Evolutionary conservation across 1,140 invertebrate genomes (phyloP), one percentile per base, ranked within the genome.

Genomic region (Bradysia coprophila): DNA sequence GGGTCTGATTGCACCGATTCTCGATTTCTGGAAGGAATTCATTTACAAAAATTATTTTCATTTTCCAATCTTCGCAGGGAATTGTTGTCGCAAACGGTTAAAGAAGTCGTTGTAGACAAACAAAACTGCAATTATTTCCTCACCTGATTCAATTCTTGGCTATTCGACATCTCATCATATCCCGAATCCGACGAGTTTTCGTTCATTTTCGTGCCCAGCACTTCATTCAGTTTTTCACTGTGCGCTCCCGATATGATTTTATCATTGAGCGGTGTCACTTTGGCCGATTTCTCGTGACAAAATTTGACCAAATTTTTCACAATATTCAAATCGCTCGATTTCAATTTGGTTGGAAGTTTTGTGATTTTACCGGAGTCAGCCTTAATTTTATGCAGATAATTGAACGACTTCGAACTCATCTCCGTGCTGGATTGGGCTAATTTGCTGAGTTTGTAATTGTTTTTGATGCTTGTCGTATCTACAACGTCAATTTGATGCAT

Each of bases 121-220:
- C n/a, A n/a, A n/a, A n/a, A n/a, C n/a, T n/a, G n/a, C n/a, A n/a
- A n/a, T n/a, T n/a, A n/a, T n/a, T n/a, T n/a, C n/a, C n/a, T n/a
- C 57, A 5, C 54, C 50, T 4, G 55, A 55, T 45, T 59, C 57
- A 42, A 42, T 8, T 60, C 57, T 19, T 56, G 48, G n/a, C n/a
- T n/a, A n/a, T n/a, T n/a, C 10, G 57, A 67, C 49, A 69, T 71
- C 49, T 75, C 73, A 49, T 77, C 74, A 47, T 76, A 77, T 2
- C 73, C 73, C 1, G 73, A 75, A 53, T 76, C 73, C 3, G 72
- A 74, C 2, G 72, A 74, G 36, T 69, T 71, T 48, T 75, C 73
- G 50, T 68, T 74, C 52, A 71, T 71, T 31, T 59, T 59, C 42
- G 50, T 57, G 40, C 52, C 53, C 37, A 51, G 48, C 43, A 53